Base-by-base conservation (phyloP, 2,113 vertebrate genomes). In the Butorides virescens region DNA sequence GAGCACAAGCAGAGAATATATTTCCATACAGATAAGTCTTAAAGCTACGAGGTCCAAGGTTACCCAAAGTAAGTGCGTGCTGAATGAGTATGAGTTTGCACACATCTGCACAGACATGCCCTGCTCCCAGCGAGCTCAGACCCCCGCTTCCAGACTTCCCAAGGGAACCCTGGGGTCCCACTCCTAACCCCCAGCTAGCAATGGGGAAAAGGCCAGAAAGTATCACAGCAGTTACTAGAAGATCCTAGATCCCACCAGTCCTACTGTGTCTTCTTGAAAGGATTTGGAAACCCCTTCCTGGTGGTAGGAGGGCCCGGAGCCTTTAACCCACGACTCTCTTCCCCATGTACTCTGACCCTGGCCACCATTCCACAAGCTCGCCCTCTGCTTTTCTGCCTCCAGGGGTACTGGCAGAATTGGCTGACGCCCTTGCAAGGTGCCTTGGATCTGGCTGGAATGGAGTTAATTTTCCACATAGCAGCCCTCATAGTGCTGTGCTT, bases 291-390 rank as follows among this genome's bases (percentile, higher is more conserved):
- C 6, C 13, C 32, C 58, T 72, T 39, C 16, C 17, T 1, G 1
- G 14, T n/a, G 13, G 53, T 17, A 63, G 37, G 34, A 72, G 53
- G 70, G 13, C n/a, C 15, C 11, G 5, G 5, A 13, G 11, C 53
- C n/a, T 63, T 50, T 29, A 75, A 50, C 25, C 27, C 46, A 49
- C 3, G 0, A 1, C n/a, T 73, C 6, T 4, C 9, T 63, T 63
- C 44, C 53, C 26, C 5, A 10, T 0, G 0, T 16, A 16, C 34
- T 47, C 2, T 2, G 55, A 9, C 20, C 8, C 34, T 91, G 0
- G 0, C 9, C 4, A 2, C 16, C 1, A 0, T 85, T 77, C 16
- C 75, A 12, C 2, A 4, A 47, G 27, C 30, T 63, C 0, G 2
- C 6, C 8, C 2, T 29, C 42, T 13, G 4, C 44, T 53, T 15